These are phyloP conservation scores for Pampusana beccarii DNA, from an alignment of 2,113 vertebrate genomes.

Conservation along the genomic window DNA sequence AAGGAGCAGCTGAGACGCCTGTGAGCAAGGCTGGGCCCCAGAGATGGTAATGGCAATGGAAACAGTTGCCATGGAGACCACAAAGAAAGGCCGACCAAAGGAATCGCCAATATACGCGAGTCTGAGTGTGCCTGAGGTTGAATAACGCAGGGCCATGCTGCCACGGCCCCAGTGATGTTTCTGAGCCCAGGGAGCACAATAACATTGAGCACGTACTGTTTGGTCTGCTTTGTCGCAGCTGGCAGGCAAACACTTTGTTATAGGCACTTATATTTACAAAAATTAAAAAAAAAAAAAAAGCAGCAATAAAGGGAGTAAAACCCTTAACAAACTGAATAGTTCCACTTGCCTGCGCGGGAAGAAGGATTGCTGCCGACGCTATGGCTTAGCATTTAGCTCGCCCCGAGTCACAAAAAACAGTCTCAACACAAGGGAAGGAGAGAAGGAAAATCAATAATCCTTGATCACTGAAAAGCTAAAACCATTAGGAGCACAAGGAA, in stretches of 20 bases:
- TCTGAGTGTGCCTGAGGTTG: constrained; percentile 65
- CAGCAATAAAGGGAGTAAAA: background rate
- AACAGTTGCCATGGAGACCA: constrained; percentile 86
- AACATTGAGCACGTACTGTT: background rate
- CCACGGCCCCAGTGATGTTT: background rate
- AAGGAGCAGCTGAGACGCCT: constrained; percentile 69
- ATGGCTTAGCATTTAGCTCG: background rate
- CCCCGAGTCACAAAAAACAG: background rate
- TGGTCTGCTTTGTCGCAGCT: background rate
- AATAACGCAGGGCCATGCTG: constrained; percentile 65
- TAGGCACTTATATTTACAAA: background rate
- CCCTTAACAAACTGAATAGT: background rate
- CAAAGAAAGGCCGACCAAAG: constrained; percentile 76
- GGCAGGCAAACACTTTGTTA: background rate
- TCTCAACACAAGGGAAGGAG: background rate
- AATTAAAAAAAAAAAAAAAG: background rate
- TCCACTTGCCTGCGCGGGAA: background rate
- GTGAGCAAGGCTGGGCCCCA: constrained; percentile 77
- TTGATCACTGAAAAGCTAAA: constrained; percentile 50
- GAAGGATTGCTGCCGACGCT: background rate
- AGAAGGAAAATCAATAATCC: constrained; percentile 44
- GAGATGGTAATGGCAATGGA: constrained; percentile 81
- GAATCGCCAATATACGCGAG: constrained; percentile 82
- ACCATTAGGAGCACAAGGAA: constrained; percentile 64
- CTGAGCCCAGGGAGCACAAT: background rate